Evolutionary conservation across 1,140 invertebrate species (phyloP).

Genomic region (Eriosoma lanigerum): DNA sequence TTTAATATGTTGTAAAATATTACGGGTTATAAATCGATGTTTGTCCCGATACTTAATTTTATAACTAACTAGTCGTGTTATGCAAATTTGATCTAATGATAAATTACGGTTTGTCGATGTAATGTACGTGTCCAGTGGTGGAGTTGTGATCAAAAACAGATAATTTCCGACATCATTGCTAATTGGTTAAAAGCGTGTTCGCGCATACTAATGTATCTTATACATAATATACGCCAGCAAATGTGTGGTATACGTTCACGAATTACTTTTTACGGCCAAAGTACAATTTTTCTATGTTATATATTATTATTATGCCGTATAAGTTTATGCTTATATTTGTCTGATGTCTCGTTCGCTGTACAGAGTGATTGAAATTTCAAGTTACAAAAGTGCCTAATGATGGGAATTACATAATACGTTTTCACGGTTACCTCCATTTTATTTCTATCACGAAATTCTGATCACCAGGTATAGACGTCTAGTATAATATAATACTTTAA

Average conservation of each 20-base stretch:
- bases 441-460: no score
- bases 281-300: neutral
- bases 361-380: no score
- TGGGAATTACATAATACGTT: no score
- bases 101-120: constrained; percentile 34
- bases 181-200: constrained; percentile 40
- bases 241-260: neutral
- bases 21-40: neutral
- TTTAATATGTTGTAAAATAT: constrained; percentile 34
- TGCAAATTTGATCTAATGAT: constrained; percentile 41
- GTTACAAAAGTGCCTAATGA: no score
- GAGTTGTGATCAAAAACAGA: constrained; percentile 28
- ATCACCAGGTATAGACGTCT: no score
- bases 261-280: neutral
- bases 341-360: neutral
- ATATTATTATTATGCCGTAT: neutral
- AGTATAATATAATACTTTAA: no score
- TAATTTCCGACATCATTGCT: constrained; percentile 36
- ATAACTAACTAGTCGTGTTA: constrained; percentile 3
- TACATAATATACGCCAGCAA: neutral
- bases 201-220: constrained; percentile 6
- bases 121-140: constrained; percentile 11
- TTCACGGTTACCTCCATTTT: no score
- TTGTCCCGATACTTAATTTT: constrained; percentile 11
- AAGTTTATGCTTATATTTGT: neutral